Evolutionary conservation across 2,113 vertebrate species (phyloP).

Genomic region (Mesocricetus auratus): DNA sequence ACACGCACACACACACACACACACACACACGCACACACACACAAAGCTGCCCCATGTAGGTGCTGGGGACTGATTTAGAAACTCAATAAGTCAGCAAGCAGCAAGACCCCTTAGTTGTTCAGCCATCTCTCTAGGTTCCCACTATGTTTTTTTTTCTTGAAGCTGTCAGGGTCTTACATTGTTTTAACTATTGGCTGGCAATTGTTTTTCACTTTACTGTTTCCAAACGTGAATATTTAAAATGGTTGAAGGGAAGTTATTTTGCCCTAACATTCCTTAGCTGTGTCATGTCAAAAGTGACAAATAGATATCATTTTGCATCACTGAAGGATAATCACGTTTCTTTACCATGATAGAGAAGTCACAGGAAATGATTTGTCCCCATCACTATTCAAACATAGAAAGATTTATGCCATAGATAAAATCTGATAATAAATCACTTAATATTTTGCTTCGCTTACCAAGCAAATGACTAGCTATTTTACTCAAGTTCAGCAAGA

Average conservation of each 20-base stretch:
- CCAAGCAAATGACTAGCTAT: constrained; percentile 83
- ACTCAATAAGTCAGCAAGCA: neutral
- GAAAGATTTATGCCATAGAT: constrained; percentile 81
- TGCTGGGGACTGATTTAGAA: neutral
- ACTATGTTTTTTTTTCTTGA: neutral
- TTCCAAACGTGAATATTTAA: constrained; percentile 14
- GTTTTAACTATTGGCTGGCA: neutral
- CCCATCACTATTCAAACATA: constrained; percentile 75
- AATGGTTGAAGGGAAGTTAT: constrained; percentile 28
- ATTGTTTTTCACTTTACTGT: constrained; percentile 6
- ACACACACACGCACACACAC: neutral
- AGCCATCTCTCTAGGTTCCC: neutral
- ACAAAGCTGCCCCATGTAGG: neutral
- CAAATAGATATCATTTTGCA: constrained; percentile 58
- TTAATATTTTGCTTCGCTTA: constrained; percentile 83
- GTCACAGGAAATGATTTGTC: constrained; percentile 64
- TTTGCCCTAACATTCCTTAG: constrained; percentile 47
- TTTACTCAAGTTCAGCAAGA: constrained; percentile 77
- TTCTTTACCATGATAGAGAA: constrained; percentile 71
- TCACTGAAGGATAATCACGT: constrained; percentile 49
- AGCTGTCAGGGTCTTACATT: neutral
- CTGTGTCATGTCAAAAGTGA: constrained; percentile 64
- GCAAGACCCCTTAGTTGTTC: neutral
- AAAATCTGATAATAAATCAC: constrained; percentile 84
- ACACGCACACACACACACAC: too few species aligned